Evolutionary conservation across 2,113 vertebrate species (phyloP).

Genomic region (Lutjanus erythropterus): DNA sequence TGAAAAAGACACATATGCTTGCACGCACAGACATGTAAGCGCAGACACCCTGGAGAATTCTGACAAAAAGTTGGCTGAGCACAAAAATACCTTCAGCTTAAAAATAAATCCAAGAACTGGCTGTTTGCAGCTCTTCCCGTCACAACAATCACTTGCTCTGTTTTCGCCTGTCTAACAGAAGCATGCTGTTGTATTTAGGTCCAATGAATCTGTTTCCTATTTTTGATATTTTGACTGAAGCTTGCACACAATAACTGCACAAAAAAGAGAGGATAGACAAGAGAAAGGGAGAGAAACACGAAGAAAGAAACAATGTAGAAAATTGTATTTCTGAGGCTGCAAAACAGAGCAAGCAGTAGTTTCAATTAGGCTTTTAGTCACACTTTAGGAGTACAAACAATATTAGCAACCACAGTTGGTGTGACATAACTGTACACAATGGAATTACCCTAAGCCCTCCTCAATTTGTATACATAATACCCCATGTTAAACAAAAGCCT

Average conservation of each 20-base stretch:
- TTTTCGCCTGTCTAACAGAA: constrained; percentile 33
- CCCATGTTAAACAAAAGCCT: constrained; percentile 17
- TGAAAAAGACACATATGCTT: constrained; percentile 13
- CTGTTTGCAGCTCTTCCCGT: constrained; percentile 51
- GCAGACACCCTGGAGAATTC: constrained; percentile 38
- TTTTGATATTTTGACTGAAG: constrained; percentile 46
- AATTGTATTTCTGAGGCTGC: constrained; percentile 18
- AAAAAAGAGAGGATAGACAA: neutral
- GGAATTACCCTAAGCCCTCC: constrained; percentile 33
- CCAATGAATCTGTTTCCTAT: constrained; percentile 46
- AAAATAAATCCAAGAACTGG: constrained; percentile 50
- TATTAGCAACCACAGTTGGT: constrained; percentile 22
- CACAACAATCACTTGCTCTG: constrained; percentile 44
- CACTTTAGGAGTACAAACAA: constrained; percentile 28
- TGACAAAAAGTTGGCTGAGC: constrained; percentile 47
- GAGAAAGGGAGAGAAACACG: neutral
- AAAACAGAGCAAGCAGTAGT: neutral
- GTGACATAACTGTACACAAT: constrained; percentile 47
- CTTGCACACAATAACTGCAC: constrained; percentile 20
- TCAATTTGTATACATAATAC: constrained; percentile 36
- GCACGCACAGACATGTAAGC: neutral
- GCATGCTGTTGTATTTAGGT: constrained; percentile 31
- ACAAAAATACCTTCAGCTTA: constrained; percentile 55
- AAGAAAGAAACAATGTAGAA: neutral
- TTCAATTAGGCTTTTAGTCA: constrained; percentile 47